Evolutionary conservation across 1,140 invertebrate genomes (phyloP).

Genomic region (Anastrepha ludens): DNA sequence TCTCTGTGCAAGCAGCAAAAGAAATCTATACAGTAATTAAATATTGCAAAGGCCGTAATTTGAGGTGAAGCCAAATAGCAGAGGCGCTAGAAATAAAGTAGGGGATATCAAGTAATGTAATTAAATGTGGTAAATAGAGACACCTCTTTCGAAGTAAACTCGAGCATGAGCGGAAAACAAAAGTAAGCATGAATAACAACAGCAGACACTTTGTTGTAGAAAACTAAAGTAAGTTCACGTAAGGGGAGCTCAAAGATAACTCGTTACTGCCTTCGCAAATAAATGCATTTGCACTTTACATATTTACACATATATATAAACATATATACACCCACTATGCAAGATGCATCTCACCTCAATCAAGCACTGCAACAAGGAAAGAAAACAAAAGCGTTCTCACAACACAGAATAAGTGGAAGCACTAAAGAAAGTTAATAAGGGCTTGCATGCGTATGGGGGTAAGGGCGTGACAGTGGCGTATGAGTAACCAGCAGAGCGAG

Average conservation of each 20-base stretch:
- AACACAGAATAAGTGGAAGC: not conserved
- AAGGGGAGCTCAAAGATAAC: not conserved
- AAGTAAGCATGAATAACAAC: not conserved
- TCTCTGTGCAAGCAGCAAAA: not conserved
- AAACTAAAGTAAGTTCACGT: not conserved
- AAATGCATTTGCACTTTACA: no score
- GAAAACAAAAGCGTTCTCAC: not conserved
- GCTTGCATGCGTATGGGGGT: not conserved
- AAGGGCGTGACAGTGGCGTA: not conserved
- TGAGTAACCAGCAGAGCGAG: slow-evolving; percentile 9
- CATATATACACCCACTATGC: not conserved
- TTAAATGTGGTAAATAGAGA: not conserved
- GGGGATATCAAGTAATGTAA: not conserved
- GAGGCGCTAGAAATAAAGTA: not conserved
- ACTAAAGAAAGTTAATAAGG: not conserved
- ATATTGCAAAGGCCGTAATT: slow-evolving; percentile 2
- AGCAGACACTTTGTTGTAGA: not conserved
- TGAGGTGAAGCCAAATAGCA: not conserved
- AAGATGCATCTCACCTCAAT: not conserved
- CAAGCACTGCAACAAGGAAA: not conserved
- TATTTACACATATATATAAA: not conserved
- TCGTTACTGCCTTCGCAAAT: not conserved
- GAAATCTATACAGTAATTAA: not conserved
- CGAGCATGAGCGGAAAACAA: not conserved
- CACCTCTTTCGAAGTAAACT: no score